Percentiles rank a stretch among this genome's conserved stretches.
Conservation (phyloP, 2,113 vertebrate genomes). For the Tragulus kanchil region DNA sequence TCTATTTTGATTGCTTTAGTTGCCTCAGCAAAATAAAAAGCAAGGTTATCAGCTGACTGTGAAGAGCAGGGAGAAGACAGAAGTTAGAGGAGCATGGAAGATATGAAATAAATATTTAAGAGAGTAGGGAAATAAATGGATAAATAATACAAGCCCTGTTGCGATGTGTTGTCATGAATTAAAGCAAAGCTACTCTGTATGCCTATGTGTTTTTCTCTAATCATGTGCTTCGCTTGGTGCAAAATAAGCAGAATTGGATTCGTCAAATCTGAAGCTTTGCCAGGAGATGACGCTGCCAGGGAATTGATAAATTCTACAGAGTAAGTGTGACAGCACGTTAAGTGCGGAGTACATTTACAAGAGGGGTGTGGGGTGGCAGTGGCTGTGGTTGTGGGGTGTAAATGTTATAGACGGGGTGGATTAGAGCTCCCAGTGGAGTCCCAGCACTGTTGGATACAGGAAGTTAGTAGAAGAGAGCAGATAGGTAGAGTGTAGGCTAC, state of each 20-base stretch:
- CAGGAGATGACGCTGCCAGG: not conserved
- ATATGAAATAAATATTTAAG: not conserved
- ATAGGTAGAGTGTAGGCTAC: not conserved
- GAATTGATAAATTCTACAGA: not conserved
- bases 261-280: not conserved
- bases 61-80: not conserved
- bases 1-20: not conserved
- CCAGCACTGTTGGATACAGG: too few species aligned
- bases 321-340: not conserved
- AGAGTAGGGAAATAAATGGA: not conserved
- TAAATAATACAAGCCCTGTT: too few species aligned
- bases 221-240: too few species aligned
- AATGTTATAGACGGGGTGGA: too few species aligned
- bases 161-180: not conserved
- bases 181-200: not conserved
- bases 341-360: not conserved
- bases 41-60: not conserved
- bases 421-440: not conserved
- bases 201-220: not conserved
- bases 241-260: not conserved
- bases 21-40: not conserved
- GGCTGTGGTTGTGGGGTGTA: not conserved
- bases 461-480: not conserved
- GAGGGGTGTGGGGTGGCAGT: rapidly evolving
- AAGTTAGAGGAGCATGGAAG: not conserved